These are phyloP conservation scores for Lates japonicus DNA, from an alignment of 2,797 vertebrate genomes.

Conservation along the genomic window DNA sequence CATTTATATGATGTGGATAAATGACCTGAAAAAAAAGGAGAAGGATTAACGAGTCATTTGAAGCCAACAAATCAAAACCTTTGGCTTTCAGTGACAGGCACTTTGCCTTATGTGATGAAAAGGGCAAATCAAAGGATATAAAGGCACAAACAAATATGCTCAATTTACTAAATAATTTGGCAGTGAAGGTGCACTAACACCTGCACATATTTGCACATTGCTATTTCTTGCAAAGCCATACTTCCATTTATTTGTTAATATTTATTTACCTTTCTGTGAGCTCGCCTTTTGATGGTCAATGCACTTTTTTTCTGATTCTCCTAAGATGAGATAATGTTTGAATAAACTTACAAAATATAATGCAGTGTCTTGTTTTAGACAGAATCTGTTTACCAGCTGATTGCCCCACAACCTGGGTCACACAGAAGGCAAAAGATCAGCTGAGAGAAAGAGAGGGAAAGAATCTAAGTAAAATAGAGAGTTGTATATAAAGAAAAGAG, in stretches of 20 bases:
- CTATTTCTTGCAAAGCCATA: neutral
- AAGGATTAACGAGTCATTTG: slow-evolving; percentile 68
- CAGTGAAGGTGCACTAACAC: neutral
- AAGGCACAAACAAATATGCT: slow-evolving; percentile 6
- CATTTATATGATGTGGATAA: slow-evolving; percentile 72
- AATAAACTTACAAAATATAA: slow-evolving; percentile 31
- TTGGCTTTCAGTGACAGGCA: slow-evolving; percentile 37
- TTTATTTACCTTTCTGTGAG: neutral
- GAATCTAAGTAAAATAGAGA: slow-evolving; percentile 49
- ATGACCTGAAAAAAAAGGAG: slow-evolving; percentile 60
- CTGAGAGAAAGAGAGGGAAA: slow-evolving; percentile 45
- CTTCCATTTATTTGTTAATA: neutral
- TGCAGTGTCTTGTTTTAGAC: slow-evolving; percentile 44
- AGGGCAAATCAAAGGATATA: slow-evolving; percentile 10
- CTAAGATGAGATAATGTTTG: slow-evolving; percentile 1
- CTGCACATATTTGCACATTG: slow-evolving; percentile 5
- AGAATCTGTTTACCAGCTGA: slow-evolving; percentile 47
- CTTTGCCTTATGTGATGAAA: slow-evolving; percentile 23
- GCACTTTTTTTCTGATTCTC: neutral
- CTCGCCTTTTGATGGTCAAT: neutral
- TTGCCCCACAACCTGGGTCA: slow-evolving; percentile 56
- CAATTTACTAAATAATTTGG: slow-evolving; percentile 13
- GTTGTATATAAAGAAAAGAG: slow-evolving; percentile 59
- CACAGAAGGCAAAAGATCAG: slow-evolving; percentile 67
- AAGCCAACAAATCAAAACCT: slow-evolving; percentile 59